Evolutionary conservation across 2,888 invertebrate genomes (phyloP).

Genomic region (Galerucella pusilla): DNA sequence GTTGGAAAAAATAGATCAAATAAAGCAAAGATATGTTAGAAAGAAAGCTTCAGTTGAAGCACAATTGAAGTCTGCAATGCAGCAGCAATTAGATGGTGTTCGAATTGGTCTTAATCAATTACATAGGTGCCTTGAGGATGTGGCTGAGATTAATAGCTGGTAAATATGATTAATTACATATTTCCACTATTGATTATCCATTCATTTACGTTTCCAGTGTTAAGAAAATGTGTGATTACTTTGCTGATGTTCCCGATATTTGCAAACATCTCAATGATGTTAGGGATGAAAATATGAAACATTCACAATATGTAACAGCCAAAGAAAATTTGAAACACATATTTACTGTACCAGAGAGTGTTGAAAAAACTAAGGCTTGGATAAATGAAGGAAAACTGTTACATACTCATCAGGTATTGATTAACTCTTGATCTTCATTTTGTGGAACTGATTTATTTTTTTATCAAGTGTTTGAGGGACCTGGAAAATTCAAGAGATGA

Average conservation of each 20-base stretch:
- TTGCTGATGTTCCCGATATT: conserved; percentile 82
- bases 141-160: conserved; percentile 76
- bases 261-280: conserved; percentile 86
- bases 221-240: conserved; percentile 79
- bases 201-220: conserved; percentile 68
- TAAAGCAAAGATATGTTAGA: conserved; percentile 77
- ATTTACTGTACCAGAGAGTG: conserved; percentile 96
- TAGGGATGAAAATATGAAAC: conserved; percentile 91
- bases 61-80: conserved; percentile 97
- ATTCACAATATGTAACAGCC: conserved; percentile 97
- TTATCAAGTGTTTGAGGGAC: conserved; percentile 84
- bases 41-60: conserved; percentile 93
- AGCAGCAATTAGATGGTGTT: conserved; percentile 97
- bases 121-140: conserved; percentile 86
- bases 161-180: conserved; percentile 52
- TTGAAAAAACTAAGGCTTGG: conserved; percentile 92
- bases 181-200: not conserved
- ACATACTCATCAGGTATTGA: conserved; percentile 87
- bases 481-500: conserved; percentile 97
- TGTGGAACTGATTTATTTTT: conserved; percentile 1
- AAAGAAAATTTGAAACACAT: conserved; percentile 98
- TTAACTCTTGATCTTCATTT: not conserved
- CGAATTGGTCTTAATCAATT: conserved; percentile 92
- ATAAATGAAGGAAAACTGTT: conserved; percentile 95
- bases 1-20: conserved; percentile 89